Evolutionary conservation across 1,140 invertebrate genomes (phyloP).

Genomic region (Drosophila funebris): DNA sequence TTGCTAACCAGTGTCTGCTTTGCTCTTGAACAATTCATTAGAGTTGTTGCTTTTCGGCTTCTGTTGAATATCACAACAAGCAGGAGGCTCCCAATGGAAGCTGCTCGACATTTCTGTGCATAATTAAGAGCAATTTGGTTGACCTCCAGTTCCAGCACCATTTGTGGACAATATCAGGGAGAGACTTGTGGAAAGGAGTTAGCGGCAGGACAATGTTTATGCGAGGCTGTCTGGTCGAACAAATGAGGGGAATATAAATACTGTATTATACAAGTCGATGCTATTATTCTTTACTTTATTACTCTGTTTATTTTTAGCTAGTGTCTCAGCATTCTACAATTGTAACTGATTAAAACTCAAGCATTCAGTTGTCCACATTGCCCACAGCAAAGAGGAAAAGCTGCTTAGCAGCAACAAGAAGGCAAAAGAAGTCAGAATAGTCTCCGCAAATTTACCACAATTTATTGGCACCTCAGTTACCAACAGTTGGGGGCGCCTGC

Average conservation of each 20-base stretch:
- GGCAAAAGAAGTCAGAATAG: background rate
- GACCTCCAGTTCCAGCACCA: background rate
- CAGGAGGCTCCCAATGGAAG: background rate
- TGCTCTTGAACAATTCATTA: background rate
- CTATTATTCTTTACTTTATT: too few relatives aligned
- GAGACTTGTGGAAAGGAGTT: too few relatives aligned
- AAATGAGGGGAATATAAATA: background rate
- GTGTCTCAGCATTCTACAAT: background rate
- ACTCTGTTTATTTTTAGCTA: too few relatives aligned
- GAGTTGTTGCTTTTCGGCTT: background rate
- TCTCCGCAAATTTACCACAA: constrained; percentile 5
- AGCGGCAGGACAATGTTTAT: background rate
- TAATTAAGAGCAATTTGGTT: background rate
- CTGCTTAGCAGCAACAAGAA: background rate
- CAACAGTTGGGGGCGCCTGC: background rate
- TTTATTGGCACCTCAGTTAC: background rate
- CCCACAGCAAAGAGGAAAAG: background rate
- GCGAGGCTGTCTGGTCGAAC: background rate
- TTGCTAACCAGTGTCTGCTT: background rate
- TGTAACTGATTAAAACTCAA: background rate
- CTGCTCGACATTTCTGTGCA: background rate
- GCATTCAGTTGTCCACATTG: background rate
- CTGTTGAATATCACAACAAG: background rate
- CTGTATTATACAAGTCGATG: too few relatives aligned
- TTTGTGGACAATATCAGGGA: background rate